Conservation (phyloP, 92 coral and sea anemone species). For the Paramuricea clavata region DNA sequence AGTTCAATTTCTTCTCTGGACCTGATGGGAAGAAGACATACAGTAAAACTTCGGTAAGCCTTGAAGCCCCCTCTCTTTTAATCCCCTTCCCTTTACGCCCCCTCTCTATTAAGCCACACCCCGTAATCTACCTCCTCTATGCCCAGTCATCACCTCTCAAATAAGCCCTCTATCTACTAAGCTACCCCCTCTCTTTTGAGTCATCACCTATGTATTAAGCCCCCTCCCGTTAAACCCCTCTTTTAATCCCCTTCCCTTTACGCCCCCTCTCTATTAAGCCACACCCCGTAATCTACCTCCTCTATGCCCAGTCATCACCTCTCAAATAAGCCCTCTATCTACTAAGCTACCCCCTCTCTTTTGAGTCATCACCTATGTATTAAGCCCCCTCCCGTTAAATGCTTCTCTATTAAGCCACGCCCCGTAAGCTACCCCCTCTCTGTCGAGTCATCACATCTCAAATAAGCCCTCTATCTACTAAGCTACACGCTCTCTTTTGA, state of each 20-base stretch:
- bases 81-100: neutral
- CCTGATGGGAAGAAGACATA: slow-evolving; percentile 47
- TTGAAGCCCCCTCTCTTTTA: neutral
- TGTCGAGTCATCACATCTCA: neutral
- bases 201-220: too few species aligned
- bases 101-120: neutral
- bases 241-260: neutral
- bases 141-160: neutral
- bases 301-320: neutral
- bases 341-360: neutral
- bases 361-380: too few species aligned
- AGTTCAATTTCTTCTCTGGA: slow-evolving; percentile 95
- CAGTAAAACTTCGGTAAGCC: neutral
- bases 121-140: neutral
- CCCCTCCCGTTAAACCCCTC: too few species aligned
- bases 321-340: neutral
- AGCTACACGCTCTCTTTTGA: neutral
- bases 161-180: neutral
- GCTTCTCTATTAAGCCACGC: neutral
- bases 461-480: neutral
- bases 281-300: neutral
- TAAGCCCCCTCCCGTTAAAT: neutral
- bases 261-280: neutral
- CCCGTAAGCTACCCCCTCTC: neutral
- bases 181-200: neutral